Percentiles rank a stretch among this genome's conserved stretches.
Conservation (phyloP, 2,113 vertebrate species). For the Phaethon lepturus region DNA sequence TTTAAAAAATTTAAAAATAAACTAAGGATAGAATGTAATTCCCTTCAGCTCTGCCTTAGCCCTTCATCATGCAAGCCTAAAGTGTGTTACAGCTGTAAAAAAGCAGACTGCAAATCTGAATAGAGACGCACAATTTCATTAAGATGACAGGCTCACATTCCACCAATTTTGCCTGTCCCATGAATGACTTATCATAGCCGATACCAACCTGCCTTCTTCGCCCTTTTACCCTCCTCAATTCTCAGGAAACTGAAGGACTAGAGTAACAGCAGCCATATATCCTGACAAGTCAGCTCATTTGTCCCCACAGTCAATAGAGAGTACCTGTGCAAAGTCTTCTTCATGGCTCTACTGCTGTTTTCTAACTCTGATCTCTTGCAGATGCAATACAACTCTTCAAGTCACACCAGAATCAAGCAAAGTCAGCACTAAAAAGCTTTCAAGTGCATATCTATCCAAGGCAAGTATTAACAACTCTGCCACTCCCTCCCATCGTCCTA, state of each 20-base stretch:
- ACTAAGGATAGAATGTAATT: neutral
- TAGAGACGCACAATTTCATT: neutral
- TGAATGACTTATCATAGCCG: neutral
- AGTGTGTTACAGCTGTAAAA: neutral
- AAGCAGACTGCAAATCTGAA: neutral
- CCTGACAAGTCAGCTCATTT: neutral
- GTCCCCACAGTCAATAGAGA: neutral
- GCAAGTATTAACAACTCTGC: constrained; percentile 56
- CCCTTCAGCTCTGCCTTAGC: neutral
- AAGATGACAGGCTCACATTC: neutral
- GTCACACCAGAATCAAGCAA: neutral
- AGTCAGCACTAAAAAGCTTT: neutral
- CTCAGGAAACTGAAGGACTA: neutral
- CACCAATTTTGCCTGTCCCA: accelerated
- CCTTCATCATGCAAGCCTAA: neutral
- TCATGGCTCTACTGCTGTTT: neutral
- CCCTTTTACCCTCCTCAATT: neutral
- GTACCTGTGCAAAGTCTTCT: neutral
- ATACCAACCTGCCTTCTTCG: neutral
- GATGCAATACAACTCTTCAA: neutral
- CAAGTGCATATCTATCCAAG: neutral
- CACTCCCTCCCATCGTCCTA: constrained; percentile 18
- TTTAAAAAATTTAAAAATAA: neutral
- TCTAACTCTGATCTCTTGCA: neutral
- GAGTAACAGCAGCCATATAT: neutral